phyloP scores from a whole-genome alignment of 2,113 vertebrate genomes.

The Onychorhynchus coronatus region DNA sequence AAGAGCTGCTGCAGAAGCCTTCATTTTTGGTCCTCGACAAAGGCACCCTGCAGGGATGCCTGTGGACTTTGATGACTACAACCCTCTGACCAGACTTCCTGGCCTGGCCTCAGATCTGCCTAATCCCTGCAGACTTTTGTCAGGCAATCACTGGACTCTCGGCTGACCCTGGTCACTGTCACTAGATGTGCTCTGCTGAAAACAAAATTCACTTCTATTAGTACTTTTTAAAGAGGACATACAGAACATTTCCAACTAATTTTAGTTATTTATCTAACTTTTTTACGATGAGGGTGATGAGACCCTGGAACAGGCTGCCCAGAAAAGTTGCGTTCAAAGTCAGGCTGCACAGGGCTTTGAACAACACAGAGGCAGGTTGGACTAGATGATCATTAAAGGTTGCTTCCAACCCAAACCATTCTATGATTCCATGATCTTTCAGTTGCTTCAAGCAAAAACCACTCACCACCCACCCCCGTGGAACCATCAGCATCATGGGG shows the following conservation, averaged over 20 bases:
- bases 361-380: not conserved
- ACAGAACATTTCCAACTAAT: not conserved
- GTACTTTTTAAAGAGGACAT: not conserved
- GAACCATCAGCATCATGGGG: not conserved
- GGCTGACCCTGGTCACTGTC: not conserved
- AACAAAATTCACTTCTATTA: not conserved
- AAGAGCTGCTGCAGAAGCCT: not conserved
- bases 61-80: not conserved
- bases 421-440: not conserved
- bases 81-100: not conserved
- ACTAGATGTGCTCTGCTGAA: not conserved
- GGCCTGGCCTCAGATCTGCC: not conserved
- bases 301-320: not conserved
- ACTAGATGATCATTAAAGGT: not conserved
- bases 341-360: not conserved
- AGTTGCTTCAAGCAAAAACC: not conserved
- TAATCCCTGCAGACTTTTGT: not conserved
- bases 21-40: not conserved
- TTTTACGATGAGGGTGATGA: not conserved
- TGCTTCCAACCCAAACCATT: not conserved
- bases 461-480: not conserved
- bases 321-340: not conserved
- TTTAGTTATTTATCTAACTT: not conserved
- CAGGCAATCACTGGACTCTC: accelerated
- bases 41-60: not conserved